Percentiles rank a stretch among this genome's conserved stretches.
phyloP scores from a whole-genome alignment of 1,140 invertebrate genomes.

The Rhyacophila brunnea region DNA sequence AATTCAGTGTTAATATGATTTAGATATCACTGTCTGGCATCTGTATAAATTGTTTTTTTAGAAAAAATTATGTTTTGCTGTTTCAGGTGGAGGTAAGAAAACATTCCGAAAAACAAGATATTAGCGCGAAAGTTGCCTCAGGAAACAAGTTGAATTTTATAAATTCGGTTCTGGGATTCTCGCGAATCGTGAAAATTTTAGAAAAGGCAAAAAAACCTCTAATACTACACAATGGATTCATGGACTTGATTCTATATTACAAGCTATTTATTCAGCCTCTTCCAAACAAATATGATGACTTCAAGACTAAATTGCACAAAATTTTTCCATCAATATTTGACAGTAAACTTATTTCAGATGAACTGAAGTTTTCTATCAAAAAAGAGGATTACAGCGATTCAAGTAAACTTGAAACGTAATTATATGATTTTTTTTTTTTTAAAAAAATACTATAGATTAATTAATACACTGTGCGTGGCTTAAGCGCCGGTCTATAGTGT shows the following conservation, averaged over 20 bases:
- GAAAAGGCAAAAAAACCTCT: constrained; percentile 64
- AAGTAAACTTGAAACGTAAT: constrained; percentile 52
- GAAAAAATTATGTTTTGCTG: too few species aligned
- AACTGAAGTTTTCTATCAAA: constrained; percentile 48
- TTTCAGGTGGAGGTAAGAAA: constrained; percentile 8
- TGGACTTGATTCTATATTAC: constrained; percentile 70
- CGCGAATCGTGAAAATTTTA: constrained; percentile 64
- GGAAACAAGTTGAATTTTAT: constrained; percentile 53
- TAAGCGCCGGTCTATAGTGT: too few species aligned
- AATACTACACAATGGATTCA: constrained; percentile 71
- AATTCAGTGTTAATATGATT: too few species aligned
- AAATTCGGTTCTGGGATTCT: constrained; percentile 62
- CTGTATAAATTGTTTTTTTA: too few species aligned
- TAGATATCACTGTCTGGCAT: too few species aligned
- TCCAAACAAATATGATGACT: constrained; percentile 64
- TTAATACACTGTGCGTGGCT: too few species aligned
- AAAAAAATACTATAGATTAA: too few species aligned
- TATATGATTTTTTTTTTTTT: constrained; percentile 31
- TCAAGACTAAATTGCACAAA: constrained; percentile 62
- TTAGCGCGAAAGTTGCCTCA: constrained; percentile 33
- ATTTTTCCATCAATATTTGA: constrained; percentile 71
- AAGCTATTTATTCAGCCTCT: constrained; percentile 70
- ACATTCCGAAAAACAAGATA: neutral
- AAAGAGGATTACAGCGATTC: constrained; percentile 55
- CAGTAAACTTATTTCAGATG: constrained; percentile 68